Percentiles rank a stretch among this genome's conserved stretches.
Conservation (phyloP, 1,140 invertebrate genomes). For the Goniozus legneri region DNA sequence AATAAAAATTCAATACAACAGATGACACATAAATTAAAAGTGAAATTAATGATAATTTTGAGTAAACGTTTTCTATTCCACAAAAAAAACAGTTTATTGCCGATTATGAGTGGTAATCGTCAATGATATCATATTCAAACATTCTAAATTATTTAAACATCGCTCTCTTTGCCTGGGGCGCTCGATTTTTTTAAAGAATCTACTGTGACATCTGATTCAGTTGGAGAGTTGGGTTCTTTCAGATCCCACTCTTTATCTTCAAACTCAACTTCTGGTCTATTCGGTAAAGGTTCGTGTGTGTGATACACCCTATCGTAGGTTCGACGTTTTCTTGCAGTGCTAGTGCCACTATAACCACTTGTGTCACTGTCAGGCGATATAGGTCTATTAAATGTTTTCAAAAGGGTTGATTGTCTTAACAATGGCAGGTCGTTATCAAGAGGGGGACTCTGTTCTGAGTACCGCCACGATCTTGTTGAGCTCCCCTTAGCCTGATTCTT, state of each 20-base stretch:
- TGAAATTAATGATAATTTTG: slow-evolving; percentile 7
- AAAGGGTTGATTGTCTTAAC: slow-evolving; percentile 23
- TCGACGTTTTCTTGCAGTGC: slow-evolving; percentile 59
- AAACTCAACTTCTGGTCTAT: slow-evolving; percentile 72
- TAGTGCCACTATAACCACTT: slow-evolving; percentile 53
- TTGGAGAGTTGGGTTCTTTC: slow-evolving; percentile 59
- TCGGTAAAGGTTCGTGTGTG: slow-evolving; percentile 76
- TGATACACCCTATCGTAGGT: slow-evolving; percentile 76
- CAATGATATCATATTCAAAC: too few species aligned
- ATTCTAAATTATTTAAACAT: slow-evolving; percentile 32
- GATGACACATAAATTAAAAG: background rate
- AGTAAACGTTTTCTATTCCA: slow-evolving; percentile 48
- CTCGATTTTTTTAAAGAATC: slow-evolving; percentile 32
- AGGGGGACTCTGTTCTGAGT: slow-evolving; percentile 29
- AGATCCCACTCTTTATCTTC: slow-evolving; percentile 77
- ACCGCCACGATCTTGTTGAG: slow-evolving; percentile 41
- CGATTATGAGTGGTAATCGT: too few species aligned
- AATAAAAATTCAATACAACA: background rate
- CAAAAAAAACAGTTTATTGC: slow-evolving; percentile 25
- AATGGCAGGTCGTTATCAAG: slow-evolving; percentile 28
- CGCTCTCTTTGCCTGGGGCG: slow-evolving; percentile 44
- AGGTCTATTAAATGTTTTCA: slow-evolving; percentile 31
- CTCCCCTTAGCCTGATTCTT: slow-evolving; percentile 24
- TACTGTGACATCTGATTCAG: slow-evolving; percentile 48
- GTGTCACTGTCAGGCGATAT: slow-evolving; percentile 33